Base-by-base conservation (phyloP, 2,888 invertebrate species). In the Nematopogon swammerdamellus region DNA sequence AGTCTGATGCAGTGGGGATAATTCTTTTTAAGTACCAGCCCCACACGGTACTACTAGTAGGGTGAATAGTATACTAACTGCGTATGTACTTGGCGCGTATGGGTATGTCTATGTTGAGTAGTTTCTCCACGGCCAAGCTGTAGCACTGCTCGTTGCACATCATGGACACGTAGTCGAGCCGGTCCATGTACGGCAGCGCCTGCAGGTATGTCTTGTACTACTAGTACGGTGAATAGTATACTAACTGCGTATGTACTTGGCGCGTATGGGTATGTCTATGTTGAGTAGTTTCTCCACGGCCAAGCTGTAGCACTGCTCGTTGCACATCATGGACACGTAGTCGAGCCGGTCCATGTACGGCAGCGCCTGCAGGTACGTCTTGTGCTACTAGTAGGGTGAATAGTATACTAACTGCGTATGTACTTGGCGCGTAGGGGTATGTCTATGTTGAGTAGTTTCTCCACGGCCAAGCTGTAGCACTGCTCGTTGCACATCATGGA, bases 401-500 rank as follows among this genome's bases (percentile, higher is more conserved):
- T 8, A 25, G 25, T 25, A 25, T 25, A 80, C 81, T 79, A 72
- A 97, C 97, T 91, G 80, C 98, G 81, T 55, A 99, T 98, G 63
- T 92, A 98, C 71, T 99, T 97, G 0, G 97, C 99, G 48, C 99
- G 79, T 0, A 91, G 55, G 0, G 97, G 97, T n/a, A 96, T 85
- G 29, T 97, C 93, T 54, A 97, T 95, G 61, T 97, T 97, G 0
- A 99, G 82, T 1, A 99, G 81, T 61, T 97, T 98, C 69, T 99
- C 99, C 0, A 98, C 90, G 1, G 98, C 98, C 52, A 99, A 65
- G 1, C 96, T 95, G 72, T 91, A 99, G 63, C 94, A 93, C 63
- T 99, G 97, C 65, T 99, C 98, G 65, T 98, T 99, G 72, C 93
- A 94, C 98, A 99, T 98, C 97, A 98, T 98, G 0, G 97, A 97